phyloP scores from a whole-genome alignment of 2,113 vertebrate species.

The Glaucomys volans region DNA sequence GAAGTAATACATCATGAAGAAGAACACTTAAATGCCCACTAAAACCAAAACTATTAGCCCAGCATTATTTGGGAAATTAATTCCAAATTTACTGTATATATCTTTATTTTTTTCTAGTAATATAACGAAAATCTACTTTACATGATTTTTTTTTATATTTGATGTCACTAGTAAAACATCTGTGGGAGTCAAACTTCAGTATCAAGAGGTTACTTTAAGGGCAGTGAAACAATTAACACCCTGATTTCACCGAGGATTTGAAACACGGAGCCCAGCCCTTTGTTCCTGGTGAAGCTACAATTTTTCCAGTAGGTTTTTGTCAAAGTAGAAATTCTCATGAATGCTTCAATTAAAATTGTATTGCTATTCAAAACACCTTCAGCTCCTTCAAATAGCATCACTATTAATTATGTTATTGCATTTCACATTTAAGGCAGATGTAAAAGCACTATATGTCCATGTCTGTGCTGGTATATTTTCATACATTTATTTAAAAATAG shows the following conservation, averaged over 20 bases:
- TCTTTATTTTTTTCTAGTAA: background rate
- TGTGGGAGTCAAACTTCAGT: background rate
- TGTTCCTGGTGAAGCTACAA: background rate
- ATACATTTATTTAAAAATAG: conserved; percentile 70
- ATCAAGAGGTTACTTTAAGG: background rate
- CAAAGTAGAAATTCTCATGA: background rate
- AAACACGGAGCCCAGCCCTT: background rate
- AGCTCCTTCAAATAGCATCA: background rate
- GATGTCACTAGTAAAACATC: background rate
- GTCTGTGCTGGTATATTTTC: conserved; percentile 58
- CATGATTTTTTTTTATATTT: background rate
- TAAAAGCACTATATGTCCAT: background rate
- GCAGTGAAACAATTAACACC: background rate
- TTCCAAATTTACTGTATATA: background rate
- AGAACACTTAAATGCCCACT: background rate
- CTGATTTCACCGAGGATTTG: background rate
- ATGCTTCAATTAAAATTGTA: conserved; percentile 23
- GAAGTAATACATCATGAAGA: background rate
- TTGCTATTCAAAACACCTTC: background rate
- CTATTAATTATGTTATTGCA: conserved; percentile 16
- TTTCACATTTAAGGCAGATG: conserved; percentile 59
- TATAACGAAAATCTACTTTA: background rate
- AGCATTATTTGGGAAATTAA: background rate
- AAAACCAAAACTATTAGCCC: background rate
- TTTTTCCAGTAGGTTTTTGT: background rate